Evolutionary conservation across 2,888 invertebrate species (phyloP).

Genomic region (Lydus trimaculatus): DNA sequence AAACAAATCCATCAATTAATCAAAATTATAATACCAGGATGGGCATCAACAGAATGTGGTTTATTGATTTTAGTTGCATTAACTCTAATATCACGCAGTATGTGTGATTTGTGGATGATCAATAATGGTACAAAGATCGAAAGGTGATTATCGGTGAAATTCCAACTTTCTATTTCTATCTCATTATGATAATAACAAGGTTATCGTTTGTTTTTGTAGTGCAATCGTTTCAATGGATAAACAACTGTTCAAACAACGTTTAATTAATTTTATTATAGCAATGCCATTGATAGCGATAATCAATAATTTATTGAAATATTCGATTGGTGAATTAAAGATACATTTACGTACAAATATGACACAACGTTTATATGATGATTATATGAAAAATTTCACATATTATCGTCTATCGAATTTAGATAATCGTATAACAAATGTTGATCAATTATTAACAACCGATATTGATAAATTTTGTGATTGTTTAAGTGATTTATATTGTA

Average conservation of each 20-base stretch:
- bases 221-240: conserved; percentile 91
- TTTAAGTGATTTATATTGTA: conserved; percentile 94
- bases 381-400: conserved; percentile 95
- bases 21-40: conserved; percentile 80
- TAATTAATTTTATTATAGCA: conserved; percentile 80
- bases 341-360: conserved; percentile 90
- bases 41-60: conserved; percentile 78
- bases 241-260: conserved; percentile 74
- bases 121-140: conserved; percentile 93
- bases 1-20: conserved; percentile 73
- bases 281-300: conserved; percentile 93
- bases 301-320: conserved; percentile 94
- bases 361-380: conserved; percentile 86
- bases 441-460: conserved; percentile 94
- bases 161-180: background rate
- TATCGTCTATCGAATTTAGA: conserved; percentile 97
- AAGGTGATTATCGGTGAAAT: conserved; percentile 65
- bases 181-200: background rate
- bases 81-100: conserved; percentile 85
- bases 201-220: conserved; percentile 64
- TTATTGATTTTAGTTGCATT: conserved; percentile 77
- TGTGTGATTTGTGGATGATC: conserved; percentile 98
- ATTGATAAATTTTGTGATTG: conserved; percentile 98
- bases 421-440: conserved; percentile 93
- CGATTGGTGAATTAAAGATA: conserved; percentile 91